Evolutionary conservation across 2,113 vertebrate species (phyloP).

Genomic region (Dasypus novemcinctus): DNA sequence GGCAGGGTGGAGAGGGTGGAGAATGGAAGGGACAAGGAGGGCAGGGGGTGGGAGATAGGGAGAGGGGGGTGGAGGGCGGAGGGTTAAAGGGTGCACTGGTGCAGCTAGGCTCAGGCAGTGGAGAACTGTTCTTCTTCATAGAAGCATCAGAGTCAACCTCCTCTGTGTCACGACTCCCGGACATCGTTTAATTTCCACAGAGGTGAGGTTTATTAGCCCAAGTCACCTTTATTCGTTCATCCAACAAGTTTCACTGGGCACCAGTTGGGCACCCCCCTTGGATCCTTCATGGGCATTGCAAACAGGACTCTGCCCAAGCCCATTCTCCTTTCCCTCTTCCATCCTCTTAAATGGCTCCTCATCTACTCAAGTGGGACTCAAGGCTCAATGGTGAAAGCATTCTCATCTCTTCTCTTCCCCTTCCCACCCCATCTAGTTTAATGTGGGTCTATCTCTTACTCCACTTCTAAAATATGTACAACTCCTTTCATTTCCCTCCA

Average conservation of each 20-base stretch:
- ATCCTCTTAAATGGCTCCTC: not conserved
- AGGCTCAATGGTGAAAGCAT: fast-evolving
- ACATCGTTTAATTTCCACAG: not conserved
- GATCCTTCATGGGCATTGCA: not conserved
- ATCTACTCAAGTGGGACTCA: not conserved
- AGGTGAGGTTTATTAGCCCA: not conserved
- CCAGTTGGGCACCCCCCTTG: not conserved
- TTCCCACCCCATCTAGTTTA: too few species aligned
- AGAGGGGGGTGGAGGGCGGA: fast-evolving
- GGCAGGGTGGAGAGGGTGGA: not conserved
- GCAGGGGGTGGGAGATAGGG: too few species aligned
- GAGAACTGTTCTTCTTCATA: not conserved
- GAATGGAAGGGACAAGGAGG: not conserved
- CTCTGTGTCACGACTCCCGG: not conserved
- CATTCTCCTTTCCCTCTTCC: not conserved
- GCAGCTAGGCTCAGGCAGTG: not conserved
- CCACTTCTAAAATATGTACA: fast-evolving
- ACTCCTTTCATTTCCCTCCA: not conserved
- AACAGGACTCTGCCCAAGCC: not conserved
- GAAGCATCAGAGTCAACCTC: not conserved
- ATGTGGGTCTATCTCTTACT: not conserved
- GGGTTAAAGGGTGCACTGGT: not conserved
- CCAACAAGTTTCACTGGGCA: not conserved
- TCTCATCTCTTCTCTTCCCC: not conserved
- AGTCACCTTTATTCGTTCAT: not conserved